These are phyloP conservation scores for Alloscopus bannaensis DNA, from an alignment of 2,888 invertebrate genomes.

Conservation along the genomic window DNA sequence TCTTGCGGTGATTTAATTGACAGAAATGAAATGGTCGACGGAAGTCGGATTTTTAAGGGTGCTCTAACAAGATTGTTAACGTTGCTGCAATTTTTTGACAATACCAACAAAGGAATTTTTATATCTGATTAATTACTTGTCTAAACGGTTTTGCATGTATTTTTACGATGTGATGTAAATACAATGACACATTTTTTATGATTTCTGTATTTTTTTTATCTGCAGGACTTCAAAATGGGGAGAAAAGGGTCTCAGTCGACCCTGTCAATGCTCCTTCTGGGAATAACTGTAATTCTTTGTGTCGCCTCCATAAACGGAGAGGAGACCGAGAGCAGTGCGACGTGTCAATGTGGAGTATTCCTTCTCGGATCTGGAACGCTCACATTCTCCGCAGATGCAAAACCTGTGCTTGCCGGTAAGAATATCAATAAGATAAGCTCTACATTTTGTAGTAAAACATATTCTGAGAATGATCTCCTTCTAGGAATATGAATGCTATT, in stretches of 20 bases:
- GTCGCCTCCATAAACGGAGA: slow-evolving; percentile 10
- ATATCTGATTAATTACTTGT: too few relatives aligned
- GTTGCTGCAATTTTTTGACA: not conserved
- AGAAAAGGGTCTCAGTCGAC: slow-evolving; percentile 52
- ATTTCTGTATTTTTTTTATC: not conserved
- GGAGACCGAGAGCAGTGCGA: slow-evolving; percentile 56
- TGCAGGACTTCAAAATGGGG: slow-evolving; percentile 33
- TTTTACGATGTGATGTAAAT: not conserved
- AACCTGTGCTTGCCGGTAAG: slow-evolving; percentile 72
- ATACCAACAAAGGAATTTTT: too few relatives aligned
- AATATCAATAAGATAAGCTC: too few relatives aligned
- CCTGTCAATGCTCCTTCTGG: slow-evolving; percentile 32
- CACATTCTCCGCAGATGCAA: slow-evolving; percentile 72
- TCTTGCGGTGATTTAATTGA: slow-evolving; percentile 11
- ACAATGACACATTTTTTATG: not conserved
- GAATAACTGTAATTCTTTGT: slow-evolving; percentile 17
- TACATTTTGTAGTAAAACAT: too few relatives aligned
- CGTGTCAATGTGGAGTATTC: slow-evolving; percentile 73
- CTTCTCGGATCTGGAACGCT: slow-evolving; percentile 71
- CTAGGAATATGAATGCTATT: too few relatives aligned
- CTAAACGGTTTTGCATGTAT: too few relatives aligned
- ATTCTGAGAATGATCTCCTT: too few relatives aligned
- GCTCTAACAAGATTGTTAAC: too few relatives aligned
- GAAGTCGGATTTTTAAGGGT: too few relatives aligned
- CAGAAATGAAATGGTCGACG: not conserved